Conservation (phyloP, 2,888 invertebrate genomes). For the Lydus trimaculatus region DNA sequence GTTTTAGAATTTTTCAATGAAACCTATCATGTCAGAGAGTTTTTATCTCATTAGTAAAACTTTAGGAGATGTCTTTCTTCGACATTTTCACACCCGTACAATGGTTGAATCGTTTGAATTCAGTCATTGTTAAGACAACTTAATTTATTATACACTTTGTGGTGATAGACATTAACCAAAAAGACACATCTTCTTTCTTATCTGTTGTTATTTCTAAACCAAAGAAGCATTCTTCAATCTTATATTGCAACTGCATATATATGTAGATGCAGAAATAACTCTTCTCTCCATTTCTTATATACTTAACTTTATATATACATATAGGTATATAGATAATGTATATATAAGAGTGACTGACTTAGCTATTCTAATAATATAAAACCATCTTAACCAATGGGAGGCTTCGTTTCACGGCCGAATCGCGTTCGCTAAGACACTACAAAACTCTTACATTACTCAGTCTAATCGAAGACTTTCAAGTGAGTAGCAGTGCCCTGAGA, state of each 20-base stretch:
- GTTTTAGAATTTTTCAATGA: too few species aligned
- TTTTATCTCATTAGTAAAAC: neutral
- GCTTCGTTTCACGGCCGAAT: constrained; percentile 45
- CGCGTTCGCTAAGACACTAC: constrained; percentile 46
- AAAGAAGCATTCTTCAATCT: neutral
- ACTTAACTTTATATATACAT: neutral
- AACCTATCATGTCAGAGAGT: neutral
- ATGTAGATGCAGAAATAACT: constrained; percentile 22
- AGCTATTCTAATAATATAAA: constrained; percentile 39
- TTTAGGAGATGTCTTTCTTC: neutral
- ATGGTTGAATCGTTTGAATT: neutral
- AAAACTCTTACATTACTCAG: constrained; percentile 46
- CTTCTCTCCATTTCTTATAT: neutral
- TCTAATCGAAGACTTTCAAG: constrained; percentile 52
- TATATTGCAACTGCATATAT: neutral
- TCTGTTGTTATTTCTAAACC: neutral
- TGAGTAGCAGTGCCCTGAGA: constrained; percentile 48
- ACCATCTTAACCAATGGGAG: constrained; percentile 43
- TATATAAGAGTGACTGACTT: constrained; percentile 40
- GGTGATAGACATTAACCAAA: too few species aligned
- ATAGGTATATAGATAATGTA: neutral
- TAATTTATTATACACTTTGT: too few species aligned
- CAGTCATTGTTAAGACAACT: neutral
- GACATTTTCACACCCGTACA: neutral
- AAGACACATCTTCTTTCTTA: too few species aligned